Base-by-base conservation (phyloP, 1,140 invertebrate species). In the Akabosia matsudoensis region DNA sequence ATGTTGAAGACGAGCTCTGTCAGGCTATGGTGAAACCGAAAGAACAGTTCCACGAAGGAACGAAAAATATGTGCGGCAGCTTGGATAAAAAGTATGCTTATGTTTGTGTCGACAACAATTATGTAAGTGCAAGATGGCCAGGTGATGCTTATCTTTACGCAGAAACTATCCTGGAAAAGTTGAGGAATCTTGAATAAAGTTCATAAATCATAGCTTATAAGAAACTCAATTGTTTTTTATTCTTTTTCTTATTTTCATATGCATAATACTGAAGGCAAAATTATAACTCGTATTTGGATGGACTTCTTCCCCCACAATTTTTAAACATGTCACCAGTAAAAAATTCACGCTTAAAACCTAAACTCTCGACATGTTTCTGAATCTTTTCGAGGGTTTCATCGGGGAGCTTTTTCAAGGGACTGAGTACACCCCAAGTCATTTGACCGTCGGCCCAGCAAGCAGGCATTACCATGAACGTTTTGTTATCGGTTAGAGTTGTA, bases 131-230 rank as follows among this genome's bases (percentile, higher is more conserved):
- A 0, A 72, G 80, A 74, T 81, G 78, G 75, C 80, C 80, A 1
- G 80, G 80, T 18, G 80, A 81, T 64, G 78, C 64, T 0, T 78
- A 76, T 67, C 52, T 78, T 18, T 79, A 77, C 70, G 80, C 75
- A 0, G 67, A 74, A 18, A 78, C 80, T 0, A 79, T 81, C n/a
- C 70, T 87, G 14, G 84, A 83, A 85, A 89, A 88, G 74, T 86
- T 81, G 75, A 86, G 87, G 13, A 56, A 56, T 56, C 24, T 56
- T n/a, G n/a, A n/a, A n/a, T n/a, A n/a, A n/a, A n/a, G n/a, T n/a
- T n/a, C n/a, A n/a, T n/a, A n/a, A n/a, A n/a, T n/a, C n/a, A n/a
- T n/a, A n/a, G n/a, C n/a, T n/a, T n/a, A n/a, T n/a, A n/a, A n/a
- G n/a, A n/a, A n/a, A n/a, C n/a, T n/a, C n/a, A n/a, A n/a, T n/a